Conservation (phyloP, 2,888 invertebrate genomes). For the Pyrgus malvae region DNA sequence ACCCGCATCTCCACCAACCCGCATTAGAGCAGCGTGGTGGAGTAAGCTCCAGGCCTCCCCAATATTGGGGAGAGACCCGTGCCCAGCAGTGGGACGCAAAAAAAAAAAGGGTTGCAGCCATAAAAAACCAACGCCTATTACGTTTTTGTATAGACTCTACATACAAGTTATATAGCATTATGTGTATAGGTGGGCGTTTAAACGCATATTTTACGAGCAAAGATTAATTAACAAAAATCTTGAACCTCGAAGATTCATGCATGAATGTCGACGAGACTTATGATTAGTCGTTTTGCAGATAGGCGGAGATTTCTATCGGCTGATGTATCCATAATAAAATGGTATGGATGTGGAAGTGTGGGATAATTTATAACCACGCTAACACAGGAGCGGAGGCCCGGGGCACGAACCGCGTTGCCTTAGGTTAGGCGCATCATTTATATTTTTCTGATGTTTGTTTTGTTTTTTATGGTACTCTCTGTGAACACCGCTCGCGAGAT, state of each 20-base stretch:
- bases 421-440: conserved; percentile 77
- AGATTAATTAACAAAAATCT: conserved; percentile 21
- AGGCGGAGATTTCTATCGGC: conserved; percentile 61
- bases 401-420: conserved; percentile 61
- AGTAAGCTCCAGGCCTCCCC: too few relatives aligned
- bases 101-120: too few relatives aligned
- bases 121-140: background rate
- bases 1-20: too few relatives aligned
- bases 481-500: conserved; percentile 64
- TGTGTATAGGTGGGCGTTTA: background rate
- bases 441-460: conserved; percentile 78
- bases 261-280: conserved; percentile 18
- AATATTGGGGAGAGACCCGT: too few relatives aligned
- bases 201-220: background rate
- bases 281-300: conserved; percentile 43
- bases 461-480: conserved; percentile 66
- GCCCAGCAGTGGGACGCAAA: too few relatives aligned
- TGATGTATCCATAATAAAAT: conserved; percentile 74
- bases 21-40: too few relatives aligned
- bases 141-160: too few relatives aligned
- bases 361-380: conserved; percentile 73
- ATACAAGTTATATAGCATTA: background rate
- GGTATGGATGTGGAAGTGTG: conserved; percentile 69
- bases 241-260: conserved; percentile 11
- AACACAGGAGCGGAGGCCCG: conserved; percentile 58